A percentile compares a stretch with the other conserved stretches of the same genome.
phyloP scores from a whole-genome alignment of 1,140 invertebrate genomes.

The Bombus polaris region DNA sequence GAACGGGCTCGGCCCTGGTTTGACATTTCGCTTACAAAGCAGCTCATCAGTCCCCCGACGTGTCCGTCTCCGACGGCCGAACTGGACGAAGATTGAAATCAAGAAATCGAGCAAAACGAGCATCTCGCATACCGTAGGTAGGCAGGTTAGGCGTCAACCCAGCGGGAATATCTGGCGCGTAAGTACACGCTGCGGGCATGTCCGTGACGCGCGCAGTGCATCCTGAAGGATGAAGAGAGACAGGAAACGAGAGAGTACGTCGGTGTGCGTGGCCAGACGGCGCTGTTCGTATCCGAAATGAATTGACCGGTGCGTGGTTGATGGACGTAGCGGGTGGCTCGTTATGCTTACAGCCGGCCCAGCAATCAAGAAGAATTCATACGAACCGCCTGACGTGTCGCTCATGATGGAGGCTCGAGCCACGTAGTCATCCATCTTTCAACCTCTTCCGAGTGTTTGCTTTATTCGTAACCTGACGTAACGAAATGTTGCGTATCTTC shows the following conservation, averaged over 20 bases:
- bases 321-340: slow-evolving; percentile 82
- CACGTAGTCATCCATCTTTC: slow-evolving; percentile 77
- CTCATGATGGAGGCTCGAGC: slow-evolving; percentile 79
- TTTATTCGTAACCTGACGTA: slow-evolving; percentile 68
- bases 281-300: slow-evolving; percentile 71
- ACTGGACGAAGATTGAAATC: slow-evolving; percentile 66
- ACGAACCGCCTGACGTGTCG: slow-evolving; percentile 80
- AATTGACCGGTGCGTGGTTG: slow-evolving; percentile 79
- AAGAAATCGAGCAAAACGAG: slow-evolving; percentile 64
- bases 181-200: slow-evolving; percentile 65
- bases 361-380: slow-evolving; percentile 81
- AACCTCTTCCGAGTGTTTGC: slow-evolving; percentile 69
- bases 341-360: slow-evolving; percentile 75
- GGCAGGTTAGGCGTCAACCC: slow-evolving; percentile 68
- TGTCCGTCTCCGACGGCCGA: slow-evolving; percentile 43
- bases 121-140: slow-evolving; percentile 55
- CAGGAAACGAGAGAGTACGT: background rate
- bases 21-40: slow-evolving; percentile 59
- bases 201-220: slow-evolving; percentile 29
- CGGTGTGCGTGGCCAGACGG: slow-evolving; percentile 10
- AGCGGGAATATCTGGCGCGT: slow-evolving; percentile 67
- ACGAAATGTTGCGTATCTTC: slow-evolving; percentile 1
- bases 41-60: slow-evolving; percentile 57
- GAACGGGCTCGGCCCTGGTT: background rate
- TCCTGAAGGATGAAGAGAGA: slow-evolving; percentile 9